Base-by-base conservation (phyloP, 64 coral and sea anemone species). In the Anthopleura sola region DNA sequence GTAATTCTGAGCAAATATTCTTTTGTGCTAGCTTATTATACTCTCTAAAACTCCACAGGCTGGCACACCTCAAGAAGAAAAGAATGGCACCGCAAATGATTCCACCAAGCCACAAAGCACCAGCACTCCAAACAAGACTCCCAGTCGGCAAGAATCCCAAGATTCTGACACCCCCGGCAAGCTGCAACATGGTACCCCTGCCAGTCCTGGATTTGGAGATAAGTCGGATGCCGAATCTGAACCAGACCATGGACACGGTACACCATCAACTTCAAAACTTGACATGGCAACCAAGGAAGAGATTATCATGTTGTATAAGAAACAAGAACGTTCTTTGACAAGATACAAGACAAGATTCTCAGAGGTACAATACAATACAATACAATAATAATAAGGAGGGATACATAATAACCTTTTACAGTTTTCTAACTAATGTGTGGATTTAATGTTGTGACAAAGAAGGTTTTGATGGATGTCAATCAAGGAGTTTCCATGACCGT, bases 281-380 rank as follows among this genome's bases (percentile, higher is more conserved):
- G 97, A 91, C 87, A 92, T 87, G 74, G 90, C 90, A 3, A 92
- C 84, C 21, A 99, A 94, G 64, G 97, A 99, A 13, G 97, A 99
- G 54, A 39, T 99, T 17, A 83, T 99, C 36, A 55, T 83, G 16
- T 36, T 95, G 74, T 91, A 86, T 53, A 99, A 81, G 53, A 99
- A 99, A 66, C 97, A 99, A 88, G 97, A 99, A 40, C 87, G 92
- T 78, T 89, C 88, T 24, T 78, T 99, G 37, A 86, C 90, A 15
- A 93, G 97, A 32, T 99, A 99, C 40, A 99, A 99, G 75, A 92
- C 93, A 2, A 94, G 93, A 88, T 99, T 99, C 87, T 99, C 97
- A 49, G 97, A 99, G 97, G 97, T 99, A 68, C 4, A 44, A 2
- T 44, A 44, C n/a, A n/a, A n/a, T n/a, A n/a, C n/a, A n/a, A n/a